phyloP scores from a whole-genome alignment of 2,888 invertebrate genomes.

The Drosophila lacicola region DNA sequence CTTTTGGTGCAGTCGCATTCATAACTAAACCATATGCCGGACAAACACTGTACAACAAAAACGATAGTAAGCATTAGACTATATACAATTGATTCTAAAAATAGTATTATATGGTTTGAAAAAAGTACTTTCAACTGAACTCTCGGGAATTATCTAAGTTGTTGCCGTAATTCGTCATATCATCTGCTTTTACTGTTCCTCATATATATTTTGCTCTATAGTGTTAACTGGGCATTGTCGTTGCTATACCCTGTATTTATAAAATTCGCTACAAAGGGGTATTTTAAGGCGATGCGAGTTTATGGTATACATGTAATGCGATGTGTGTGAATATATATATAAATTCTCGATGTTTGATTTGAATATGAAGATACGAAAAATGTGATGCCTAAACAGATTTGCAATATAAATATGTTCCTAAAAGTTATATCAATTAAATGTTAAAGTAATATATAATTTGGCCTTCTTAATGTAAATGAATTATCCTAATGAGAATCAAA shows the following conservation, averaged over 20 bases:
- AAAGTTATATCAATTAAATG: too few relatives aligned
- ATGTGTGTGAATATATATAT: neutral
- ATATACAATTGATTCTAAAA: neutral
- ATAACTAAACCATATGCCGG: conserved; percentile 48
- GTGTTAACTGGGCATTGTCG: neutral
- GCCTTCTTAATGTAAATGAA: too few relatives aligned
- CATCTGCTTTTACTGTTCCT: neutral
- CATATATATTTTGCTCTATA: neutral
- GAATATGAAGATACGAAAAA: too few relatives aligned
- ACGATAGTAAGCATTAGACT: conserved; percentile 6
- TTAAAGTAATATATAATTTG: too few relatives aligned
- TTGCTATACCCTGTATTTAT: neutral
- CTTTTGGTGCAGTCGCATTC: conserved; percentile 35
- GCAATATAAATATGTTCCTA: too few relatives aligned
- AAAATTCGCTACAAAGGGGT: neutral
- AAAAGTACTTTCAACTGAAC: neutral
- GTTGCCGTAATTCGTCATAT: too few relatives aligned
- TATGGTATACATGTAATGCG: neutral
- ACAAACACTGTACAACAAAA: conserved; percentile 38
- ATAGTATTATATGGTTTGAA: neutral
- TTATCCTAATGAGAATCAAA: conserved; percentile 1
- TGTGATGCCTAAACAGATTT: too few relatives aligned
- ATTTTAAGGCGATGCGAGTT: neutral
- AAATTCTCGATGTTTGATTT: too few relatives aligned
- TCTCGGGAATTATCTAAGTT: neutral